Evolutionary conservation across 2,888 invertebrate genomes (phyloP).

Genomic region (Nomada fucata): DNA sequence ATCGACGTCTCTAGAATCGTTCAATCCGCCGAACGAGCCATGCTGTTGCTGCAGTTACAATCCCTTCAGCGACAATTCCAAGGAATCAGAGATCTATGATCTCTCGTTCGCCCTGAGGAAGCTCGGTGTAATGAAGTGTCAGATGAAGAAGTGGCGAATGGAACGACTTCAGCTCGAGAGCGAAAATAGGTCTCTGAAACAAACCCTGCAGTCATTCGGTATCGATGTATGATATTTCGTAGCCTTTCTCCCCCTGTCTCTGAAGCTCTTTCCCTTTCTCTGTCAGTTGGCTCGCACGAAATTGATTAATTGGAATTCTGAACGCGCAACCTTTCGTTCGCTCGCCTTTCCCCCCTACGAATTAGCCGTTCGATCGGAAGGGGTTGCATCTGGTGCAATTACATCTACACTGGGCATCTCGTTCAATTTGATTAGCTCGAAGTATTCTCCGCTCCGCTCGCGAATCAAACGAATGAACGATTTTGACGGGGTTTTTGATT

Average conservation of each 20-base stretch:
- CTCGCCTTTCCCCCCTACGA: not conserved
- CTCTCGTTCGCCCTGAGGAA: constrained; percentile 78
- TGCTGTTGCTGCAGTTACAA: constrained; percentile 78
- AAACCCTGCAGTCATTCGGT: constrained; percentile 76
- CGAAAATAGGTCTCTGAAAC: constrained; percentile 77
- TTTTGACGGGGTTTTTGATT: not conserved
- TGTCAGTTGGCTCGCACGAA: constrained; percentile 15
- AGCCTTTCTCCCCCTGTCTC: not conserved
- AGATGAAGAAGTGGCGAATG: constrained; percentile 81
- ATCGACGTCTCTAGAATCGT: constrained; percentile 56
- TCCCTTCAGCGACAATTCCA: constrained; percentile 75
- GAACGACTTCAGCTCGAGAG: constrained; percentile 79
- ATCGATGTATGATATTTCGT: constrained; percentile 63
- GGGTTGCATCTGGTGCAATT: not conserved
- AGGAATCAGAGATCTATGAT: constrained; percentile 77
- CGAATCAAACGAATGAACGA: not conserved
- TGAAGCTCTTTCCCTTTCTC: not conserved
- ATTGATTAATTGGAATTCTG: constrained; percentile 51
- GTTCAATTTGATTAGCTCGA: not conserved
- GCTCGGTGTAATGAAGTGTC: constrained; percentile 79
- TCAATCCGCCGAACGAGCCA: constrained; percentile 72
- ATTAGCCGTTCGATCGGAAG: not conserved
- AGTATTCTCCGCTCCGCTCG: not conserved
- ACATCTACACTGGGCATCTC: not conserved
- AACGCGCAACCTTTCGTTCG: constrained; percentile 10